These are phyloP conservation scores for Sebastes taczanowskii DNA, from an alignment of 2,797 vertebrate genomes.

Conservation along the genomic window DNA sequence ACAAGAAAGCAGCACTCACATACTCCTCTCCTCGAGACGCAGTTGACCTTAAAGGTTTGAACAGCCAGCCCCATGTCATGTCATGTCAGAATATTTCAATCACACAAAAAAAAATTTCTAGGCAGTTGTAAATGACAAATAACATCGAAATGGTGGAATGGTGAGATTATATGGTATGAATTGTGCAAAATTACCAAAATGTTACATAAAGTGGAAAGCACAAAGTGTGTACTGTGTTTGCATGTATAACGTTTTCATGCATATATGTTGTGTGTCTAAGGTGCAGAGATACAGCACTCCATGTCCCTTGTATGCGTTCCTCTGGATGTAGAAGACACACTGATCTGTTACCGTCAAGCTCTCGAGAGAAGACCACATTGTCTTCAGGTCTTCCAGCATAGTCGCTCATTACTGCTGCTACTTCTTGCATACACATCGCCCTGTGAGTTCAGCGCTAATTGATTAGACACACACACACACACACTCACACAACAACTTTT, in stretches of 20 bases:
- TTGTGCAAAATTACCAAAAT: background rate
- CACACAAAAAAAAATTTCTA: background rate
- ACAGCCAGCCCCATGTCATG: background rate
- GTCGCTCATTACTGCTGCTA: slow-evolving; percentile 85
- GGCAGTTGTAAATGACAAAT: background rate
- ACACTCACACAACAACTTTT: background rate
- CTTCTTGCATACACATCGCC: slow-evolving; percentile 88
- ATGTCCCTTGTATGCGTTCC: slow-evolving; percentile 88
- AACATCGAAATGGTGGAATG: background rate
- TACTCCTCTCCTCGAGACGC: background rate
- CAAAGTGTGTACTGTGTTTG: background rate
- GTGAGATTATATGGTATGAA: background rate
- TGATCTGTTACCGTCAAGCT: slow-evolving; percentile 87
- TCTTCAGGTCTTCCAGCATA: slow-evolving; percentile 86
- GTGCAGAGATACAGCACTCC: slow-evolving; percentile 76
- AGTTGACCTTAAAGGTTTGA: slow-evolving; percentile 59
- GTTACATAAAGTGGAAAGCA: background rate
- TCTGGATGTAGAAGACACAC: slow-evolving; percentile 87
- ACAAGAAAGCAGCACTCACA: slow-evolving; percentile 8
- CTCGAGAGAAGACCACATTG: slow-evolving; percentile 81
- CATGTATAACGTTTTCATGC: background rate
- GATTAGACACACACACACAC: background rate
- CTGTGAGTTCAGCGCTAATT: slow-evolving; percentile 64
- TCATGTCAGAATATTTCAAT: background rate
- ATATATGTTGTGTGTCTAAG: slow-evolving; percentile 34